Evolutionary conservation across 1,140 invertebrate genomes (phyloP).

Genomic region (Ctenoplectra terminalis): DNA sequence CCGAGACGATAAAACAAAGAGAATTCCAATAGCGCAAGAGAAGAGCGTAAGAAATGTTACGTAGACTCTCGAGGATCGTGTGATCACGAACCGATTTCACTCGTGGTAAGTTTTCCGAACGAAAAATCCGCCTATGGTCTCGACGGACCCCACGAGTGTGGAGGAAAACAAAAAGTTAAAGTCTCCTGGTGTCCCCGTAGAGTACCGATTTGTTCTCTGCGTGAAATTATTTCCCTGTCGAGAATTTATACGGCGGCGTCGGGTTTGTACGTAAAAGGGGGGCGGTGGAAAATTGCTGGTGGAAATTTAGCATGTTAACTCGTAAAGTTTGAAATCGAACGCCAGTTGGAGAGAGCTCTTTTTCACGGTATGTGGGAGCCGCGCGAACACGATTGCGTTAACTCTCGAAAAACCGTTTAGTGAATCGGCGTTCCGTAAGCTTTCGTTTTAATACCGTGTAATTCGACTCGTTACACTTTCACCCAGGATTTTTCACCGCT

Average conservation of each 20-base stretch:
- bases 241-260: background rate
- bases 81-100: conserved; percentile 18
- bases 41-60: background rate
- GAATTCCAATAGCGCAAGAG: background rate
- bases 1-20: background rate
- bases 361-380: too few species aligned
- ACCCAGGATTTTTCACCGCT: background rate
- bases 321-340: background rate
- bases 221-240: background rate
- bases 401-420: background rate
- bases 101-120: background rate
- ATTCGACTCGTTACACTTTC: background rate
- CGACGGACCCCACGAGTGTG: background rate
- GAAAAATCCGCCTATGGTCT: conserved; percentile 4
- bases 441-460: background rate
- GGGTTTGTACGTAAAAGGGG: background rate
- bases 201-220: background rate
- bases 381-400: background rate
- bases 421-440: background rate
- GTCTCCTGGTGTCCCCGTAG: background rate
- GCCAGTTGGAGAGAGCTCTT: too few species aligned
- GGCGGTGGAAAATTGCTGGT: background rate
- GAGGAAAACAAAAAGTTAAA: background rate
- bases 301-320: background rate
- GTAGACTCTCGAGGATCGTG: background rate